These are phyloP conservation scores for Lottia scabra DNA, from an alignment of 2,888 invertebrate species.

Conservation along the genomic window DNA sequence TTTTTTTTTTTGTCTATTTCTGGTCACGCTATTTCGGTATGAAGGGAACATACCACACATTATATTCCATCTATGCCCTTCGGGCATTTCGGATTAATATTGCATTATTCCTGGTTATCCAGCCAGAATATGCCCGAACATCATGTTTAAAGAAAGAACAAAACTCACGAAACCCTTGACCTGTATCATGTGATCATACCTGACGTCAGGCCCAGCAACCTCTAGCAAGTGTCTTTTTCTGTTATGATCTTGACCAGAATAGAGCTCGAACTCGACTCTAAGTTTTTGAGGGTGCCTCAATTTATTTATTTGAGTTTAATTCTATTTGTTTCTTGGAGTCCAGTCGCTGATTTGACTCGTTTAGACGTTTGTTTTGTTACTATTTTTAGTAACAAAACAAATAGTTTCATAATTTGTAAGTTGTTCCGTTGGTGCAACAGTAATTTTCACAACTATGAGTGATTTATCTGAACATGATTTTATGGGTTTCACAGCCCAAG, in stretches of 20 bases:
- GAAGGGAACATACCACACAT: too few relatives aligned
- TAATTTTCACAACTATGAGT: too few relatives aligned
- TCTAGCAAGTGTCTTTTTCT: background rate
- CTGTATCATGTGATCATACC: background rate
- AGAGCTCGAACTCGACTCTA: background rate
- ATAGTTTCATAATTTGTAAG: too few relatives aligned
- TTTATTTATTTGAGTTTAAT: background rate
- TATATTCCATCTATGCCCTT: too few relatives aligned
- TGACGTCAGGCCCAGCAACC: background rate
- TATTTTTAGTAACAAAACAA: background rate
- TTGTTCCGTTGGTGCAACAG: too few relatives aligned
- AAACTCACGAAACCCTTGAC: background rate
- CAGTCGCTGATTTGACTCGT: background rate
- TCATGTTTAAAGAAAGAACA: too few relatives aligned
- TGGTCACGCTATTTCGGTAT: too few relatives aligned
- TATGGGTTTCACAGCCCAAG: background rate
- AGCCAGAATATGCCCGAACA: too few relatives aligned
- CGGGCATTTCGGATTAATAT: too few relatives aligned
- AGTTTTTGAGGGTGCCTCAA: background rate
- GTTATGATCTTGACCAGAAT: background rate
- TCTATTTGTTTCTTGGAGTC: background rate
- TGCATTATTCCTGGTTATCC: too few relatives aligned
- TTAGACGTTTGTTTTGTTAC: background rate
- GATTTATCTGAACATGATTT: background rate
- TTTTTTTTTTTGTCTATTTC: too few relatives aligned